These are phyloP conservation scores for Pteropus alecto DNA, from an alignment of 2,113 vertebrate species.

Conservation along the genomic window DNA sequence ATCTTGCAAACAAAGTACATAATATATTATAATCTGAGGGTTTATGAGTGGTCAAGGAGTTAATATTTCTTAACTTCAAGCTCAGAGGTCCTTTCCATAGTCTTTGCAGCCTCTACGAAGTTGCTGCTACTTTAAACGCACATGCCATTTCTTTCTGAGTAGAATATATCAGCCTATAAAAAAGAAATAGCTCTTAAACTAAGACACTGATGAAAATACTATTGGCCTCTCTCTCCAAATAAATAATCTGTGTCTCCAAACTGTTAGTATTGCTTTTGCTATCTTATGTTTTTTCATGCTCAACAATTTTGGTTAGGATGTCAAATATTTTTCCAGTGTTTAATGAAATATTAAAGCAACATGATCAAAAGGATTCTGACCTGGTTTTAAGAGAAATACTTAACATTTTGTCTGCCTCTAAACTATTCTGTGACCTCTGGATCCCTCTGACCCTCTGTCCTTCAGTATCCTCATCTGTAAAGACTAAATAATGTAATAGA, in stretches of 20 bases:
- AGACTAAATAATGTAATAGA: neutral
- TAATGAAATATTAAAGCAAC: neutral
- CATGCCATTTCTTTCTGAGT: neutral
- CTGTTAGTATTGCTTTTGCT: neutral
- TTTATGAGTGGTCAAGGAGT: neutral
- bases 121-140: neutral
- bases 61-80: neutral
- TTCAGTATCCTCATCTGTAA: neutral
- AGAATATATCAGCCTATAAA: neutral
- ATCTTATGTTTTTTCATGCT: neutral
- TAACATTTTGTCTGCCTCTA: neutral
- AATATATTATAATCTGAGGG: neutral
- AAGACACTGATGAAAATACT: constrained; percentile 26
- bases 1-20: neutral
- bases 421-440: neutral
- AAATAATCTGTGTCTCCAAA: neutral
- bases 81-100: neutral
- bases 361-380: neutral
- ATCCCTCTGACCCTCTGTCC: neutral
- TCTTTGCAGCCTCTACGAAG: neutral
- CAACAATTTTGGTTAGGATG: neutral
- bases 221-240: neutral
- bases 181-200: neutral
- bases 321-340: constrained; percentile 11
- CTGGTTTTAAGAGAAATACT: neutral